A percentile compares a stretch with the other conserved stretches of the same genome.
Evolutionary conservation across 1,140 invertebrate species (phyloP).

Genomic region (Nilaparvata lugens): DNA sequence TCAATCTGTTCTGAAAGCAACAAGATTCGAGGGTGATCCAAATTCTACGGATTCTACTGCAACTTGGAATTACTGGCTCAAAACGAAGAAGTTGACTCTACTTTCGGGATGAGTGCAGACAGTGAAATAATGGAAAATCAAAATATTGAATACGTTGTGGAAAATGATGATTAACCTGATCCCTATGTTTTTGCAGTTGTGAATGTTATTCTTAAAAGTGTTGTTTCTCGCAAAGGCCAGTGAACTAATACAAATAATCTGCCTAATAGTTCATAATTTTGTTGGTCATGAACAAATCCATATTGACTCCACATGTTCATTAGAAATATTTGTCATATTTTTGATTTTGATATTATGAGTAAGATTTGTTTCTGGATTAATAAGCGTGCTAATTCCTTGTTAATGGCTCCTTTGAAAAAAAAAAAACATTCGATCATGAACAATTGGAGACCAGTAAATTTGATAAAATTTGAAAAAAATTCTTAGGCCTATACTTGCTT

Average conservation of each 20-base stretch:
- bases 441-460: not conserved
- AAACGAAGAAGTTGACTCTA: no score
- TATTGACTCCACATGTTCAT: slow-evolving; percentile 2
- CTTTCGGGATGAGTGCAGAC: no score
- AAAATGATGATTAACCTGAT: no score
- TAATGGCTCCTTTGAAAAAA: not conserved
- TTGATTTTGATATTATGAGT: not conserved
- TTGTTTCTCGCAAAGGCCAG: not conserved
- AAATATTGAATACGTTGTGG: not conserved
- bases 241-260: slow-evolving; percentile 2
- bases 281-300: slow-evolving; percentile 1
- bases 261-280: slow-evolving; percentile 5
- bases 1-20: no score
- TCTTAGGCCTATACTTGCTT: not conserved
- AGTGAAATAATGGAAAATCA: not conserved
- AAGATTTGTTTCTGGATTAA: no score
- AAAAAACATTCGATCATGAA: not conserved
- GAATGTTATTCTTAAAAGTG: not conserved
- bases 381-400: not conserved
- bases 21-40: no score
- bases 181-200: not conserved
- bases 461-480: not conserved
- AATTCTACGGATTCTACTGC: no score
- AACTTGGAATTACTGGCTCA: no score
- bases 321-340: slow-evolving; percentile 5